Percentiles rank a stretch among this genome's conserved stretches.
These are phyloP conservation scores for Drosophila borborema DNA, from an alignment of 2,888 invertebrate species.

Conservation along the genomic window DNA sequence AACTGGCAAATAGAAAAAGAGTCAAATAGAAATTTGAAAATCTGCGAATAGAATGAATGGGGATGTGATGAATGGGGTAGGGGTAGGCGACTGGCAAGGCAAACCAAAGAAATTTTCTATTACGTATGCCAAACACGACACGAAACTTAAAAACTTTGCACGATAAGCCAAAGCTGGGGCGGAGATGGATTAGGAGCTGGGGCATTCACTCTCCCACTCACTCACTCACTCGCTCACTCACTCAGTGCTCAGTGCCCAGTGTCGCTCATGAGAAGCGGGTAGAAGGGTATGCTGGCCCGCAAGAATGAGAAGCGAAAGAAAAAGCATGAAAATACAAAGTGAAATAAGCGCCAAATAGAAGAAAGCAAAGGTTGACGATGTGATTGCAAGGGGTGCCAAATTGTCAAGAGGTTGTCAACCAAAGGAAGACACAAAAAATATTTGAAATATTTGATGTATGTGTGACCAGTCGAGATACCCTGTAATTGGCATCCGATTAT, in stretches of 20 bases:
- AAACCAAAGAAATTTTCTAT: constrained; percentile 59
- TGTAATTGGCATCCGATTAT: background rate
- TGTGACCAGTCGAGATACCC: background rate
- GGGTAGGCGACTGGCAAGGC: background rate
- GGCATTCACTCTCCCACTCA: constrained; percentile 23
- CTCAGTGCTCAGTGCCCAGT: constrained; percentile 39
- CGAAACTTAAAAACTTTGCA: constrained; percentile 81
- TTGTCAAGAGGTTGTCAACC: constrained; percentile 75
- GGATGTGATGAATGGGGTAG: constrained; percentile 2
- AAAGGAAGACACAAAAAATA: constrained; percentile 16
- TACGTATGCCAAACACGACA: constrained; percentile 80
- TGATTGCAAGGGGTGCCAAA: constrained; percentile 69
- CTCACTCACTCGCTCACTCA: constrained; percentile 30
- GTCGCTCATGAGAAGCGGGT: constrained; percentile 23
- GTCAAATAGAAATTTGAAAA: constrained; percentile 64
- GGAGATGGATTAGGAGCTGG: constrained; percentile 41
- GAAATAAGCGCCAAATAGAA: constrained; percentile 61
- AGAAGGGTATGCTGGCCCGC: background rate
- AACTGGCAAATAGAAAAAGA: constrained; percentile 31
- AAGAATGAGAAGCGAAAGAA: background rate
- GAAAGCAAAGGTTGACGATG: constrained; percentile 57
- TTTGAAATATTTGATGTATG: background rate
- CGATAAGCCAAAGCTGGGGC: constrained; percentile 68
- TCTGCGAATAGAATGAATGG: constrained; percentile 65
- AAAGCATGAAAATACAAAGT: constrained; percentile 54